Evolutionary conservation across 2,797 vertebrate genomes (phyloP), one percentile per base, ranked within the genome.

Genomic region (Eulemur albifrons): DNA sequence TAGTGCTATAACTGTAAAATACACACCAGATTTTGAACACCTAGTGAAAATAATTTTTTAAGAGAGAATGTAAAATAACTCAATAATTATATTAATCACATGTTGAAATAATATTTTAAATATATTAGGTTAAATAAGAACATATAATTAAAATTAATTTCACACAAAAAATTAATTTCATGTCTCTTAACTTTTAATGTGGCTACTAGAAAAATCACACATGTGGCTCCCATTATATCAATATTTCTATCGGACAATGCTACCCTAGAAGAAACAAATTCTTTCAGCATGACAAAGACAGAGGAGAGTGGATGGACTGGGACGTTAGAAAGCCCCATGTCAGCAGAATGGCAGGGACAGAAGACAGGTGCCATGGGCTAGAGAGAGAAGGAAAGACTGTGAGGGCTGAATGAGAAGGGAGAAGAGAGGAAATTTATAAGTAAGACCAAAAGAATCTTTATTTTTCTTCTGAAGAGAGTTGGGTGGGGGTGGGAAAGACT

Each of bases 101-200:
- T 50, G 13, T 86, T 82, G 18, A 69, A 48, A 52, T 45, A n/a
- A 50, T 52, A 54, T 59, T 63, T 81, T 77, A n/a, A 80, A 76
- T 69, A 69, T 38, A 27, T 4, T 52, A 10, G 20, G 12, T 88
- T 92, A 93, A 94, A 70, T 48, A 75, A 90, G 23, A 80, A 81
- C 50, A 80, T 13, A 27, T 70, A 54, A 52, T 65, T 75, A 89
- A 96, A 93, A 72, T 87, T 63, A 95, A 83, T 40, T 67, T 90
- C 21, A 65, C 11, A 59, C 25, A 25, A 25, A 59, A 59, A 59
- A 59, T 57, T 23, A 57, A 57, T 27, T 59, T 59, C 57, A 59
- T 40, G 59, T 38, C 23, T 93, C 50, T 87, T 57, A 69, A 88
- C n/a, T 14, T 88, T 77, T 23, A 73, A 57, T 3, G 2, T 80